Evolutionary conservation across 2,888 invertebrate genomes (phyloP).

Genomic region (Onthophagus sagittarius): DNA sequence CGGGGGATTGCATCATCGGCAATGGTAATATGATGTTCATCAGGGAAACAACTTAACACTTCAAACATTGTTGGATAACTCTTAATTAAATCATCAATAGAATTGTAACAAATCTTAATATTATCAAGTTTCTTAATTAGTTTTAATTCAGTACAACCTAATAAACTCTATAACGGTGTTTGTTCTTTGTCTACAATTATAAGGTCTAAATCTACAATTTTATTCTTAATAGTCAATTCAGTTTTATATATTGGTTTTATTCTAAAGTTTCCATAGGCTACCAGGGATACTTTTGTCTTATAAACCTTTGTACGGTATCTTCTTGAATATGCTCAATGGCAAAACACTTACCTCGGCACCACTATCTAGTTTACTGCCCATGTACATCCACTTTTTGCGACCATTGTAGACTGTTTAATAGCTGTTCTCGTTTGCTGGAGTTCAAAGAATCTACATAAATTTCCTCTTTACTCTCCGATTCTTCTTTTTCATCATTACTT

Average conservation of each 20-base stretch:
- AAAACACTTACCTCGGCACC: not conserved
- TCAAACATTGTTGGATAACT: not conserved
- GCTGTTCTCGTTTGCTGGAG: not conserved
- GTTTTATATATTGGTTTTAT: not conserved
- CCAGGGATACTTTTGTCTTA: not conserved
- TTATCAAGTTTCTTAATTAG: not conserved
- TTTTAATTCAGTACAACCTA: constrained; percentile 1
- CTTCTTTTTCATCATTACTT: not conserved
- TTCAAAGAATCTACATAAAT: constrained; percentile 18
- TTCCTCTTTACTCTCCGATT: constrained; percentile 14
- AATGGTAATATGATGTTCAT: constrained; percentile 1
- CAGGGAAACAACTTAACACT: not conserved
- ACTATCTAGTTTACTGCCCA: not conserved
- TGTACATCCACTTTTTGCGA: not conserved
- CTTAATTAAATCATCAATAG: constrained; percentile 1
- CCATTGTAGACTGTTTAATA: not conserved
- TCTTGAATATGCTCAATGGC: not conserved
- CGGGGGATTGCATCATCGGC: not conserved
- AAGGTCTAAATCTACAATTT: not conserved
- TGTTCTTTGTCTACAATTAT: not conserved
- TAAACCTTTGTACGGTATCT: not conserved
- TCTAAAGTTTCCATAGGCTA: not conserved
- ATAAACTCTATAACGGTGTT: not conserved
- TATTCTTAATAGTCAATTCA: not conserved
- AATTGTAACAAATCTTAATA: not conserved